Conservation (phyloP, 2,797 vertebrate genomes). For the Acanthornis magna region DNA sequence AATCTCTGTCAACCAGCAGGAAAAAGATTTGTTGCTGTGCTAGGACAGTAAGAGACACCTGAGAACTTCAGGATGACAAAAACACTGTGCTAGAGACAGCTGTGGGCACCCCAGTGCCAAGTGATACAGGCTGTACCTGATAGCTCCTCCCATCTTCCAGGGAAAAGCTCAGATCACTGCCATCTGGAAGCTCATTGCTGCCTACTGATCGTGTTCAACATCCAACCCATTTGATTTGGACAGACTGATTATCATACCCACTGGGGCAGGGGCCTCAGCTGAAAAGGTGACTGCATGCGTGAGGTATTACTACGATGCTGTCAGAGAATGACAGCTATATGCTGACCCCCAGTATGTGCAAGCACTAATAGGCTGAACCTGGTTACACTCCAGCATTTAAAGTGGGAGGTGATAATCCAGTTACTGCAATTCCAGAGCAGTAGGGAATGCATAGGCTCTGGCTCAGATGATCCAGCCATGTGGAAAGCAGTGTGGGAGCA, state of each 20-base stretch:
- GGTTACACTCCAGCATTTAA: not conserved
- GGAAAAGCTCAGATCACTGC: not conserved
- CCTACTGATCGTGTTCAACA: not conserved
- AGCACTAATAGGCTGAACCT: not conserved
- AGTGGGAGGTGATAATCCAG: slow-evolving; percentile 1
- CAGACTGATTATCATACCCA: not conserved
- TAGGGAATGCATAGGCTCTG: not conserved
- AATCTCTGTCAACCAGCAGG: not conserved
- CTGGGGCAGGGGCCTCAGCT: not conserved
- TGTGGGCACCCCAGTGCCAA: not conserved
- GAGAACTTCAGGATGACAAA: not conserved
- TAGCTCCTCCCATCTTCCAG: not conserved
- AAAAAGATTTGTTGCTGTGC: not conserved
- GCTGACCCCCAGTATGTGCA: not conserved
- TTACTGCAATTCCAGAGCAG: not conserved
- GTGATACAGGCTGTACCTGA: not conserved
- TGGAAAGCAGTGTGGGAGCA: slow-evolving; percentile 26
- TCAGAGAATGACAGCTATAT: not conserved
- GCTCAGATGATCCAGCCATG: not conserved
- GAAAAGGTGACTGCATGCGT: not conserved
- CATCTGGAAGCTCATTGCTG: not conserved
- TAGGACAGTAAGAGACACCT: not conserved
- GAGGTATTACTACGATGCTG: not conserved
- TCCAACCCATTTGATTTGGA: not conserved
- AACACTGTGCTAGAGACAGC: not conserved